Evolutionary conservation across 2,113 vertebrate genomes (phyloP).

Genomic region (Myiopsitta monachus): DNA sequence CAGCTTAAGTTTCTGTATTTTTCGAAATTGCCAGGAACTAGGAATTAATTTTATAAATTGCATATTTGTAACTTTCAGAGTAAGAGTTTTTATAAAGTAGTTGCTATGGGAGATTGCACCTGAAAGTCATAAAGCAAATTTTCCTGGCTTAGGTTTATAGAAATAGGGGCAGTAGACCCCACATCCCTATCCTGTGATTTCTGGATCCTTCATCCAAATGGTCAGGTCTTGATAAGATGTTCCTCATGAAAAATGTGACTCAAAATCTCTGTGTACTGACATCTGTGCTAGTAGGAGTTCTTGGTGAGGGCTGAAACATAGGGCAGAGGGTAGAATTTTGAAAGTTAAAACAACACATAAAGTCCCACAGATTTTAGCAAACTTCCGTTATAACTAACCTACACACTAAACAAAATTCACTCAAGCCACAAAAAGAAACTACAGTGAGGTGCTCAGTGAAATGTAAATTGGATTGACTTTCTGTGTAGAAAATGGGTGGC

Average conservation of each 20-base stretch:
- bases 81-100: not conserved
- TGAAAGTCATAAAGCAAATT: not conserved
- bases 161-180: not conserved
- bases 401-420: not conserved
- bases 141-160: not conserved
- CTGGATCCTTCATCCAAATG: not conserved
- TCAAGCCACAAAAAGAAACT: not conserved
- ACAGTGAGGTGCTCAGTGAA: not conserved
- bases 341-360: not conserved
- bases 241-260: not conserved
- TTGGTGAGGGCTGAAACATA: not conserved
- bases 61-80: not conserved
- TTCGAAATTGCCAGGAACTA: not conserved
- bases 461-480: not conserved
- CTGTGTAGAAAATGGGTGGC: not conserved
- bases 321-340: not conserved
- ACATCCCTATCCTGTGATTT: not conserved
- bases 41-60: not conserved
- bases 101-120: not conserved
- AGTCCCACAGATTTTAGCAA: not conserved
- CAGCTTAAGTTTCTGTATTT: not conserved
- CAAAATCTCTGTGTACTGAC: not conserved
- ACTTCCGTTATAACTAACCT: not conserved
- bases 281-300: not conserved
- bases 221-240: not conserved